phyloP scores from a whole-genome alignment of 2,797 vertebrate genomes.

The Sebastes hopkinsi region DNA sequence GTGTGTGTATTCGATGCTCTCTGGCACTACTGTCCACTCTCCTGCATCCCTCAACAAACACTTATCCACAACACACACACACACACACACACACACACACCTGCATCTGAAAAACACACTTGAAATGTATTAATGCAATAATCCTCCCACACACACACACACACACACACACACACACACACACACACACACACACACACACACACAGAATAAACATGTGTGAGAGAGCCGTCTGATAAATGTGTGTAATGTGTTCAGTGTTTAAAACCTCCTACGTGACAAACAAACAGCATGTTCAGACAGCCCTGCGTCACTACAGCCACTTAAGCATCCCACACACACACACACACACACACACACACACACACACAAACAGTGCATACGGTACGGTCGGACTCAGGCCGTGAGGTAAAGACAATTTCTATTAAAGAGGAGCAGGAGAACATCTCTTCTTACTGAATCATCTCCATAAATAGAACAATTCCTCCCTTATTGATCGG shows the following conservation, averaged over 20 bases:
- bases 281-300: conserved; percentile 4
- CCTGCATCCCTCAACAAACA: conserved; percentile 19
- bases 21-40: conserved; percentile 13
- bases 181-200: background rate
- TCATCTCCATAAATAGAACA: background rate
- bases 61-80: background rate
- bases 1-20: background rate
- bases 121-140: conserved; percentile 13
- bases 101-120: conserved; percentile 10
- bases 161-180: background rate
- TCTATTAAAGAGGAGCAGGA: background rate
- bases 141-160: background rate
- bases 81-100: conserved; percentile 1
- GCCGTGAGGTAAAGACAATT: background rate
- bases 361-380: background rate
- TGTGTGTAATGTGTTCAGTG: background rate
- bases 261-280: conserved; percentile 11
- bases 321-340: background rate
- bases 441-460: background rate
- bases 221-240: background rate
- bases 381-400: background rate
- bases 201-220: background rate
- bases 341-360: background rate
- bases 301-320: background rate
- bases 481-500: background rate